phyloP scores from a whole-genome alignment of 30 jellyfish, hydroid and myxozoan genomes.

The Aurelia aurita region DNA sequence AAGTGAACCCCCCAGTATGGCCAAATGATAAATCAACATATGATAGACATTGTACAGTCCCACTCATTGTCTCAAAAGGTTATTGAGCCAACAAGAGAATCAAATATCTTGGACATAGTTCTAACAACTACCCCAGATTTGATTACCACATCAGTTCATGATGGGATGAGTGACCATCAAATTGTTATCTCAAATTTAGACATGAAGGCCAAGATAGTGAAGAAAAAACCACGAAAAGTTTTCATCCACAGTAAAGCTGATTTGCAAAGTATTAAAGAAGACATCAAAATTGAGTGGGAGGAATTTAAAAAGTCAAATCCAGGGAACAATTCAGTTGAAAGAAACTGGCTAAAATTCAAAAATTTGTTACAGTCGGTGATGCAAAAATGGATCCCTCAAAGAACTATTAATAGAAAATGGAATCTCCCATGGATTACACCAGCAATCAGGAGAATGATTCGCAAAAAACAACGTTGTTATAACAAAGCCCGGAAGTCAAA shows the following conservation, averaged over 20 bases:
- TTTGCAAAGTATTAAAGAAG: constrained; percentile 37
- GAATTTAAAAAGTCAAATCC: constrained; percentile 45
- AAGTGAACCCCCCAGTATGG: constrained; percentile 59
- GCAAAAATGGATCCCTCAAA: constrained; percentile 56
- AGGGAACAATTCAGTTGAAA: constrained; percentile 42
- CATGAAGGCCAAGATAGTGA: constrained; percentile 57
- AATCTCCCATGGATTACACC: constrained; percentile 60
- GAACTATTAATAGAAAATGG: constrained; percentile 47
- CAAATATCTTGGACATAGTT: constrained; percentile 36
- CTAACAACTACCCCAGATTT: constrained; percentile 21
- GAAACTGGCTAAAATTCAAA: constrained; percentile 40
- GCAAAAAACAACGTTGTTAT: constrained; percentile 19
- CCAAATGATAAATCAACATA: constrained; percentile 17
- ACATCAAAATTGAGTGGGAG: constrained; percentile 43
- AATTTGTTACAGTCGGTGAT: constrained; percentile 30
- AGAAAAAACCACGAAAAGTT: constrained; percentile 29
- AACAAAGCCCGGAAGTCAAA: constrained; percentile 40
- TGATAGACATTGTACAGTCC: constrained; percentile 36
- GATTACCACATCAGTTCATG: constrained; percentile 46
- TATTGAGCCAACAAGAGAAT: constrained; percentile 39
- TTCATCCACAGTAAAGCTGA: constrained; percentile 44
- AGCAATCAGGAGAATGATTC: constrained; percentile 15
- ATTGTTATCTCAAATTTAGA: constrained; percentile 35
- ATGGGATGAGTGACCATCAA: constrained; percentile 37
- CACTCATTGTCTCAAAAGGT: constrained; percentile 41